Evolutionary conservation across 2,113 vertebrate genomes (phyloP), one percentile per base, ranked within the genome.

Genomic region (Nothobranchius kuhntae): DNA sequence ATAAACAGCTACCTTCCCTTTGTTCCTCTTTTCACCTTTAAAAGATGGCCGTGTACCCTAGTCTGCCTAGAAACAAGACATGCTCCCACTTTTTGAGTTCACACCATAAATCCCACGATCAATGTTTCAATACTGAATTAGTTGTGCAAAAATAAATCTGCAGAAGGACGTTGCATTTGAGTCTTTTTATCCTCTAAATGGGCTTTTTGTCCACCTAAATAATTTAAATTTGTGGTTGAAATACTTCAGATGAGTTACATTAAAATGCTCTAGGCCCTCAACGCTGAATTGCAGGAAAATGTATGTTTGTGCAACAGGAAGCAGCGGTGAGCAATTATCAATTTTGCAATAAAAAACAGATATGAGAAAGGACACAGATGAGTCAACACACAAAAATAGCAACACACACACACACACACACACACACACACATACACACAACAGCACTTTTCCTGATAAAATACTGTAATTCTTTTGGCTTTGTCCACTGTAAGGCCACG

Each of bases 11-110:
- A 12, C 40, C 53, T 57, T 72, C 45, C 45, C 60, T 46, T 78
- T 72, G 61, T 62, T 66, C 59, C 68, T 59, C 48, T 62, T 70
- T 71, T 72, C 61, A 35, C 30, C 36, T 64, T 64, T 38, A 60
- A 68, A 42, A 56, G 3, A 64, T 62, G 70, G 53, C 61, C 26
- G 55, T 74, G 36, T 61, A 69, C 24, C 47, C 50, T 12, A 36
- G 35, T 71, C 64, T 58, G 77, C 70, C 80, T 63, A 72, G 78
- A 73, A 51, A 60, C 21, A 72, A 53, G 30, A 77, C 65, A 53
- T 75, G 60, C 14, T 68, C 69, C n/a, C 50, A 62, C 53, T 65
- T 73, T 73, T 9, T 84, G 42, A 84, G 83, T 90, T 90, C 87
- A 90, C 86, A 90, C 87, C 82, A 86, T 84, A 66, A 81, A 83